phyloP scores from a whole-genome alignment of 2,888 invertebrate species.

The Nipponacmea schrenckii region DNA sequence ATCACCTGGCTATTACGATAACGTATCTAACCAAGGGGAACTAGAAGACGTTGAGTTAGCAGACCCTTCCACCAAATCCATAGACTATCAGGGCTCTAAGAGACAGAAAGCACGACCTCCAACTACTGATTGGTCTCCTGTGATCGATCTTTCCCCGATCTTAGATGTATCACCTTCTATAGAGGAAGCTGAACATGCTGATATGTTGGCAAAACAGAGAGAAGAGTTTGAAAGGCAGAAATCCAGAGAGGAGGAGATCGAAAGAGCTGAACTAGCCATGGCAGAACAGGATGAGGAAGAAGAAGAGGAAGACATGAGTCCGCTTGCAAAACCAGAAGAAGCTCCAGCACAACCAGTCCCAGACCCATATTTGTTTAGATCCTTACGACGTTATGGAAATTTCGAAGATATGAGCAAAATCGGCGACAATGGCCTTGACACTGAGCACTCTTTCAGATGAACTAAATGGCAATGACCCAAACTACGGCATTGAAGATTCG shows the following conservation, averaged over 20 bases:
- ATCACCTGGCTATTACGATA: constrained; percentile 58
- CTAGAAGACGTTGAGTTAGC: constrained; percentile 57
- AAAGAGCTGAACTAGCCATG: constrained; percentile 1
- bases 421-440: constrained; percentile 28
- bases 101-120: constrained; percentile 63
- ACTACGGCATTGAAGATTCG: constrained; percentile 9
- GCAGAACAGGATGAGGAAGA: constrained; percentile 38
- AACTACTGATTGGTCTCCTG: constrained; percentile 68
- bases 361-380: constrained; percentile 16
- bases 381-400: constrained; percentile 56
- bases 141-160: constrained; percentile 69
- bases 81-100: constrained; percentile 63
- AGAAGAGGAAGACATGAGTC: constrained; percentile 29
- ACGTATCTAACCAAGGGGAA: constrained; percentile 43
- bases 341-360: neutral
- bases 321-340: neutral
- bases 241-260: constrained; percentile 40
- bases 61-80: constrained; percentile 62
- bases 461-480: constrained; percentile 4
- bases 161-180: constrained; percentile 69
- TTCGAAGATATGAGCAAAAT: constrained; percentile 63
- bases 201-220: constrained; percentile 62
- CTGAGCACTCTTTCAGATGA: neutral
- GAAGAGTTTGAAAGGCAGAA: constrained; percentile 52
- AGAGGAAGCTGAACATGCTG: constrained; percentile 67